phyloP scores from a whole-genome alignment of 1,140 invertebrate species.

The Asobara japonica region DNA sequence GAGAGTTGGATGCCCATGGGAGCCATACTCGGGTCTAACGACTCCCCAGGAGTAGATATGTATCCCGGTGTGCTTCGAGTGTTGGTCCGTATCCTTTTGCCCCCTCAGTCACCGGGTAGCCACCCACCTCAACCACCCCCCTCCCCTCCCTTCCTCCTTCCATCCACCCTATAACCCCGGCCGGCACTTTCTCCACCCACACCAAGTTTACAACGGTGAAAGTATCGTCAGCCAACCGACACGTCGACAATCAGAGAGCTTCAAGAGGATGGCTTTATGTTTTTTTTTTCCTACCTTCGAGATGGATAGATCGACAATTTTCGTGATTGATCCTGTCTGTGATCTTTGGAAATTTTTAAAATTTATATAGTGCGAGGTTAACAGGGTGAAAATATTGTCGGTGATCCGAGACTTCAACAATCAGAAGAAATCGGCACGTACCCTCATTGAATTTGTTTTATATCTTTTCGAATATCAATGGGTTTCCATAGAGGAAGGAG shows the following conservation, averaged over 20 bases:
- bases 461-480: too few species aligned
- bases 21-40: slow-evolving; percentile 56
- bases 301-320: too few species aligned
- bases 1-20: slow-evolving; percentile 59
- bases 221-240: slow-evolving; percentile 43
- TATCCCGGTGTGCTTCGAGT: slow-evolving; percentile 37
- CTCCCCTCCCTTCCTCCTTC: too few species aligned
- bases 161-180: neutral
- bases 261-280: neutral
- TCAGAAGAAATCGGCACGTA: too few species aligned
- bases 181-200: slow-evolving; percentile 46
- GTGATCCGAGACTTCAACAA: too few species aligned
- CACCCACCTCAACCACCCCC: too few species aligned
- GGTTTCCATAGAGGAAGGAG: too few species aligned
- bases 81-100: neutral
- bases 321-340: too few species aligned
- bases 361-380: too few species aligned
- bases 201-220: slow-evolving; percentile 48
- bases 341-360: too few species aligned
- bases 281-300: neutral
- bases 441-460: too few species aligned
- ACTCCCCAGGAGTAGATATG: slow-evolving; percentile 56
- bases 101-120: neutral
- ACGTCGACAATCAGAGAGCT: slow-evolving; percentile 2
- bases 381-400: too few species aligned